These are phyloP conservation scores for Eupeodes luniger DNA, from an alignment of 2,888 invertebrate genomes.

Conservation along the genomic window DNA sequence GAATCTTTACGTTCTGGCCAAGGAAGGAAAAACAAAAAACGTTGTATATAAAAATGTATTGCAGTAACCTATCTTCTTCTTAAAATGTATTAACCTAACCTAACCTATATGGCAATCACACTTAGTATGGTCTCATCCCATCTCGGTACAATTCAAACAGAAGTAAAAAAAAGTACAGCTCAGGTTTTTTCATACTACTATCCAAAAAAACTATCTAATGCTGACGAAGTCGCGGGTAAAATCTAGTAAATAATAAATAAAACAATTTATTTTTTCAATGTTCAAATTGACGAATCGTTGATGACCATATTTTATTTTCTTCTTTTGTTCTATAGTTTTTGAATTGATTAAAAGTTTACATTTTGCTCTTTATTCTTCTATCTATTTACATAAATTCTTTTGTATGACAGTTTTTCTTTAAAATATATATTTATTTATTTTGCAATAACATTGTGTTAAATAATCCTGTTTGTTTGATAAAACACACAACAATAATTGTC, in stretches of 20 bases:
- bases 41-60: too few species aligned
- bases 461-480: conserved; percentile 54
- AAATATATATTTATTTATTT: conserved; percentile 47
- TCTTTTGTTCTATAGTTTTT: conserved; percentile 8
- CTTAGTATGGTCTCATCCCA: too few species aligned
- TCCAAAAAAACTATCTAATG: too few species aligned
- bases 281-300: conserved; percentile 71
- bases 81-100: too few species aligned
- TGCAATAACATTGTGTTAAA: conserved; percentile 49
- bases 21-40: too few species aligned
- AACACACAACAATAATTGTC: conserved; percentile 64
- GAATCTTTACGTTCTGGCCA: too few species aligned
- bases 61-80: too few species aligned
- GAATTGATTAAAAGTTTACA: conserved; percentile 46
- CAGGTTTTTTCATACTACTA: too few species aligned
- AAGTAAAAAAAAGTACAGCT: too few species aligned
- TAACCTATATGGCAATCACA: too few species aligned
- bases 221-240: too few species aligned
- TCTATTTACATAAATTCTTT: conserved; percentile 64
- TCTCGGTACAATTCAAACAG: too few species aligned
- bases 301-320: conserved; percentile 48
- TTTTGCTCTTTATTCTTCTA: background rate
- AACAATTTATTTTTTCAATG: conserved; percentile 42
- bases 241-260: conserved; percentile 15
- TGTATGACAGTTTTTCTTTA: conserved; percentile 42